These are phyloP conservation scores for Ceuthmochares aereus DNA, from an alignment of 2,113 vertebrate species.

Conservation along the genomic window DNA sequence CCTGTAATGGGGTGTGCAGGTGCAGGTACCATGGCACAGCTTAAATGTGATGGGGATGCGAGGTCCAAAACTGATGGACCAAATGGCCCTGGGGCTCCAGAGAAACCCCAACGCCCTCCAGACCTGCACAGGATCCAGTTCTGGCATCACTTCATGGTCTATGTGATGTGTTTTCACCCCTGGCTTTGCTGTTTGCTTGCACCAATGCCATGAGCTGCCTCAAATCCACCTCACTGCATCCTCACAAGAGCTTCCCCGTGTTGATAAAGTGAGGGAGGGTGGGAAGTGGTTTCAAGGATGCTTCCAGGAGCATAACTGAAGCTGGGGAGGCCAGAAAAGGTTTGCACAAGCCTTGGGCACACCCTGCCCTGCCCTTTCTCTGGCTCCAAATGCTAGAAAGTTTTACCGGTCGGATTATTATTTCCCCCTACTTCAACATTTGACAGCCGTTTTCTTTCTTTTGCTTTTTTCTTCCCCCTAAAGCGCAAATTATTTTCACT, in stretches of 20 bases:
- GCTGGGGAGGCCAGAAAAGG: neutral
- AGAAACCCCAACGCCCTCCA: neutral
- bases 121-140: accelerated
- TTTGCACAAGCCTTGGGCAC: neutral
- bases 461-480: neutral
- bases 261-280: accelerated
- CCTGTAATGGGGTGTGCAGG: neutral
- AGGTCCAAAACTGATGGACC: neutral
- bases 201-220: accelerated
- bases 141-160: neutral
- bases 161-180: neutral
- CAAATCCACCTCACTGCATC: accelerated
- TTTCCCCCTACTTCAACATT: neutral
- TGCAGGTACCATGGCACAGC: neutral
- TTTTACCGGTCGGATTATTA: neutral
- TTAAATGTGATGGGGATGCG: accelerated
- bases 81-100: neutral
- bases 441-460: neutral
- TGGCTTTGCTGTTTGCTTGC: neutral
- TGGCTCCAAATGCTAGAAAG: neutral
- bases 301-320: accelerated
- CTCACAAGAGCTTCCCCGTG: neutral
- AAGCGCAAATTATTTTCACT: neutral
- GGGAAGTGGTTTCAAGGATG: neutral
- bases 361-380: neutral